phyloP scores from a whole-genome alignment of 2,113 vertebrate genomes.

The Nibea albiflora region DNA sequence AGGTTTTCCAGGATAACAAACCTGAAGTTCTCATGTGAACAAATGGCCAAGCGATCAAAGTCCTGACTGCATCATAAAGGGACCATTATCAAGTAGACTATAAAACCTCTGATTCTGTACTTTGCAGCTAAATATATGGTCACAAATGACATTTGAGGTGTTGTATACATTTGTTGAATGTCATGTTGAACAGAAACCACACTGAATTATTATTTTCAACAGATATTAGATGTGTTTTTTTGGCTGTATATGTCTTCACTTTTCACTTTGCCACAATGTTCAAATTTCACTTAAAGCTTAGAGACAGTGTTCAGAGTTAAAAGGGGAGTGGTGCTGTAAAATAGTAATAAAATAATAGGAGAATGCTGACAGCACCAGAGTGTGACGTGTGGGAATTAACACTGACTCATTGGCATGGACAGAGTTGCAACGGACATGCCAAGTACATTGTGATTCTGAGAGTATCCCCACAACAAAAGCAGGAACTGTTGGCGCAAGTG shows the following conservation, averaged over 20 bases:
- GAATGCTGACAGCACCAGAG: conserved; percentile 22
- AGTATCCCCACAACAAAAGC: conserved; percentile 65
- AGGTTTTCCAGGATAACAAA: conserved; percentile 79
- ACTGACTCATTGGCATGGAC: conserved; percentile 2
- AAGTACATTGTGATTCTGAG: conserved; percentile 30
- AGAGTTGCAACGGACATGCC: neutral
- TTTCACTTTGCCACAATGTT: conserved; percentile 21
- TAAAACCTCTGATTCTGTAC: conserved; percentile 37
- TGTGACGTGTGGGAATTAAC: conserved; percentile 26
- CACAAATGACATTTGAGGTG: conserved; percentile 8
- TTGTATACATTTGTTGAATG: neutral
- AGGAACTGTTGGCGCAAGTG: conserved; percentile 56
- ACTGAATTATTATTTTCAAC: neutral
- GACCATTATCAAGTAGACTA: conserved; percentile 60
- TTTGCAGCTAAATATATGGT: conserved; percentile 17
- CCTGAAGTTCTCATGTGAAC: conserved; percentile 67
- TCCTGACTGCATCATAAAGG: conserved; percentile 53
- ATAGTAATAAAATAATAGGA: conserved; percentile 35
- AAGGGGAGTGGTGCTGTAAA: conserved; percentile 24
- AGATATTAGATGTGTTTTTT: neutral
- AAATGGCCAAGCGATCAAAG: conserved; percentile 66
- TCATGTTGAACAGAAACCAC: conserved; percentile 20
- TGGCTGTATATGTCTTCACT: neutral
- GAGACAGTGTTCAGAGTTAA: conserved; percentile 9
- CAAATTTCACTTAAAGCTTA: conserved; percentile 23